Evolutionary conservation across 1,140 invertebrate genomes (phyloP), one percentile per base, ranked within the genome.

Genomic region (Euwallacea similis): DNA sequence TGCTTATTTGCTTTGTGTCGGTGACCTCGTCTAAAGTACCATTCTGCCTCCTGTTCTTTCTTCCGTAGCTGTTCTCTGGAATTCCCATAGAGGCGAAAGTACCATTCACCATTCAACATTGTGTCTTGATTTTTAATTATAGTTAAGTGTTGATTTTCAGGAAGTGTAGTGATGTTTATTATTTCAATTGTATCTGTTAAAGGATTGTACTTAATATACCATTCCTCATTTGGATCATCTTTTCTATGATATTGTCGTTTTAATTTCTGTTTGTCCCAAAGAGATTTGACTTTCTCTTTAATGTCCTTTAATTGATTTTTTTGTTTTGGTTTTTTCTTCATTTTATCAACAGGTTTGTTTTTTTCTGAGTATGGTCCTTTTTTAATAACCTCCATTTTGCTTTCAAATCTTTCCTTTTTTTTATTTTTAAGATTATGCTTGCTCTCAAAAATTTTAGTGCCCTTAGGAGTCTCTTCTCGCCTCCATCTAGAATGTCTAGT

Each of bases 51-150:
- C 16, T 65, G 62, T 63, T 69, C 68, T 58, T 69, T 74, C 42
- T 73, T 74, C 56, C 76, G 62, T 9, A 72, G 58, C 13, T 67
- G 47, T 13, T 67, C 16, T 60, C 76, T 71, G 46, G 66, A 60
- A 42, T 13, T 21, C 58, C 72, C 50, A 59, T 73, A 58, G 42
- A 76, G 21, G 21, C 71, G 73, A 7, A 73, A 68, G 61, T 77
- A 76, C 76, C 76, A 77, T 10, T 71, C 46, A n/a, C 74, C 73
- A 60, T 65, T 69, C 16, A 71, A 56, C 10, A 53, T 74, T 0
- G 62, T 63, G 56, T 74, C 66, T 33, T 69, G 54, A 53, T 74
- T 69, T 11, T 46, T 53, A 9, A 54, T 69, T 61, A 61, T 41
- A 42, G 43, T 3, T 56, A 16, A 15, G 10, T 33, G 50, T 16